Percentiles rank a stretch among this genome's conserved stretches.
These are phyloP conservation scores for Drosophila rellima DNA, from an alignment of 2,888 invertebrate genomes.

Conservation along the genomic window DNA sequence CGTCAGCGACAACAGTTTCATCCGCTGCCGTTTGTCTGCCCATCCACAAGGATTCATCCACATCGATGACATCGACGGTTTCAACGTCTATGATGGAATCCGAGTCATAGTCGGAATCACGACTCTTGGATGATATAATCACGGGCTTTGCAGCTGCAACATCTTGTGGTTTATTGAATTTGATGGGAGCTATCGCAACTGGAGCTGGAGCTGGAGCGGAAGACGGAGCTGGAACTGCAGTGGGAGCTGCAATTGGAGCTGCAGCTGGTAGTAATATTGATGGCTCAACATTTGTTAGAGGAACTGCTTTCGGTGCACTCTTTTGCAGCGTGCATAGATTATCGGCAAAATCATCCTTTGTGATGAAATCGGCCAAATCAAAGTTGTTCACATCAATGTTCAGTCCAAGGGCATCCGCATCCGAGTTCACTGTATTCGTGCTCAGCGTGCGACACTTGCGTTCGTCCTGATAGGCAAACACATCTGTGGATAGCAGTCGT, in stretches of 20 bases:
- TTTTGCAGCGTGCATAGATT: conserved; percentile 40
- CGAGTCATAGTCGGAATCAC: conserved; percentile 82
- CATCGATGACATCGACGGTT: conserved; percentile 84
- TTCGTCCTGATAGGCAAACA: conserved; percentile 18
- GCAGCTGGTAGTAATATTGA: not conserved
- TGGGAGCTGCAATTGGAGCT: not conserved
- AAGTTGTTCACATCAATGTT: conserved; percentile 83
- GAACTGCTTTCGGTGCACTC: conserved; percentile 14
- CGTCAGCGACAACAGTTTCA: conserved; percentile 37
- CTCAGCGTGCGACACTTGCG: conserved; percentile 77
- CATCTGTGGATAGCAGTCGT: conserved; percentile 18
- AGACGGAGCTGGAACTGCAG: not conserved
- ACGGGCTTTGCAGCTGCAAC: conserved; percentile 12
- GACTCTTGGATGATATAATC: conserved; percentile 42
- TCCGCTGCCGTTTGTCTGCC: conserved; percentile 7
- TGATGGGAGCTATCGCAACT: not conserved
- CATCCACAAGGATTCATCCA: conserved; percentile 62
- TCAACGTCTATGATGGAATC: conserved; percentile 85
- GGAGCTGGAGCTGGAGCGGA: not conserved
- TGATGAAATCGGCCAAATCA: conserved; percentile 85
- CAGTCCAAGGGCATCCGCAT: conserved; percentile 77
- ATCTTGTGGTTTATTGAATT: not conserved
- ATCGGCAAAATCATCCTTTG: conserved; percentile 83
- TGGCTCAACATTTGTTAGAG: not conserved
- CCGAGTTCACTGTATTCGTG: conserved; percentile 76